Conservation (phyloP, 2,888 invertebrate species). For the Trilocha varians region DNA sequence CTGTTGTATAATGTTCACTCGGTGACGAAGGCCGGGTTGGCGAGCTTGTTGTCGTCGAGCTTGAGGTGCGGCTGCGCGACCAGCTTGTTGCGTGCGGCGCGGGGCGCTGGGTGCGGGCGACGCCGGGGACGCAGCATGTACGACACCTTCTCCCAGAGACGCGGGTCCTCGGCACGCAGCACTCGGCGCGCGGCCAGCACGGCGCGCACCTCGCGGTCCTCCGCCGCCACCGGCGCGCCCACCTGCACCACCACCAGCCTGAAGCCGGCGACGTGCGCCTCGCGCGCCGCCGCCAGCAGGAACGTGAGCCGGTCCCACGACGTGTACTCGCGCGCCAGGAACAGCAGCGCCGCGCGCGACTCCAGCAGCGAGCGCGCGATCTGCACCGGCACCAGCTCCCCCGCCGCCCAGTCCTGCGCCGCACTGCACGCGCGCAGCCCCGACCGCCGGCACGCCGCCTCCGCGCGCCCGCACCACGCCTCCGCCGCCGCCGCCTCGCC, state of each 20-base stretch:
- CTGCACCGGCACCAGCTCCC: background rate
- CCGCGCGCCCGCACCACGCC: background rate
- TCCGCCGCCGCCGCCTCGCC: background rate
- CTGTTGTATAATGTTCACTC: too few relatives aligned
- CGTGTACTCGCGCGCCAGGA: background rate
- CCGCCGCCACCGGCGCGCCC: background rate
- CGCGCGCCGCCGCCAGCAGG: background rate
- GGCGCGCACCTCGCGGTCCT: background rate
- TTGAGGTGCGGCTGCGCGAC: too few relatives aligned
- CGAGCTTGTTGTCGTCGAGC: too few relatives aligned
- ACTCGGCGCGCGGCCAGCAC: background rate
- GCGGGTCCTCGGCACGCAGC: background rate
- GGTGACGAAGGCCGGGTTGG: too few relatives aligned
- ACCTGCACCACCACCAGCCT: background rate
- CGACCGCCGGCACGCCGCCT: background rate
- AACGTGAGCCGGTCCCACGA: background rate
- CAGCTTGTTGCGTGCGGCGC: too few relatives aligned
- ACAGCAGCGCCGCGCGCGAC: background rate
- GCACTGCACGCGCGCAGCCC: background rate
- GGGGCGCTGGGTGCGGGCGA: background rate
- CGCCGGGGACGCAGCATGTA: background rate
- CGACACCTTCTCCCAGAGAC: background rate
- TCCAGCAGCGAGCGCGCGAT: background rate
- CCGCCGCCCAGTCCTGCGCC: background rate
- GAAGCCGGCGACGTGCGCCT: background rate